Conservation (phyloP, 2,113 vertebrate genomes). For the Pantherophis guttatus region DNA sequence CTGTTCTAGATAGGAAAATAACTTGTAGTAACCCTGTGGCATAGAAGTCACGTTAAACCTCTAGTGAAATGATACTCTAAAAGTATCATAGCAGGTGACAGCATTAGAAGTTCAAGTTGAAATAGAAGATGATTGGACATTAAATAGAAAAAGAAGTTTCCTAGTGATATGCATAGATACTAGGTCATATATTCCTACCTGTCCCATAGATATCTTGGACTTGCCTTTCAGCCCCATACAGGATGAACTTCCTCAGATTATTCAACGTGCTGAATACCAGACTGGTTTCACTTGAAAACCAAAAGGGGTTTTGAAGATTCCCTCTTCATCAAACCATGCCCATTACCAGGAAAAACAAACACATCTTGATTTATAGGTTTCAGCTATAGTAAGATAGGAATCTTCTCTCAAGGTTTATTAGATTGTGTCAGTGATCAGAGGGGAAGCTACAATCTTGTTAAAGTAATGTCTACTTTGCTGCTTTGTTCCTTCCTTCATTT, state of each 20-base stretch:
- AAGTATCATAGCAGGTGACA: background rate
- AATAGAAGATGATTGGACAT: background rate
- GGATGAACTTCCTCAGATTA: background rate
- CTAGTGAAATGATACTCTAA: background rate
- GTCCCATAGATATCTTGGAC: background rate
- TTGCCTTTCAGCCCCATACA: background rate
- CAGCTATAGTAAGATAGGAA: background rate
- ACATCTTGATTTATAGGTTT: background rate
- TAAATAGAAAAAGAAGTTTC: background rate
- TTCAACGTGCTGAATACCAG: background rate
- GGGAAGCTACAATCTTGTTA: background rate
- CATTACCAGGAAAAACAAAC: background rate
- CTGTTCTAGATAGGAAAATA: background rate
- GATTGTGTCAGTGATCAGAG: background rate
- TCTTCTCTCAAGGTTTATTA: background rate
- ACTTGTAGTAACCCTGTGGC: background rate
- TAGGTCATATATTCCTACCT: background rate
- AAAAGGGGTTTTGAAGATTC: background rate
- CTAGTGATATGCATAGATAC: background rate
- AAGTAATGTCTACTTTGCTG: background rate
- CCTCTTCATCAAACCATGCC: background rate
- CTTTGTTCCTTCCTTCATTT: background rate
- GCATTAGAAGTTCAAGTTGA: background rate
- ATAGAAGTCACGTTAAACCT: background rate
- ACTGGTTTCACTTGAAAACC: background rate